A percentile compares a stretch with the other conserved stretches of the same genome.
phyloP scores from a whole-genome alignment of 2,797 vertebrate genomes.

The Enteromius afrohamiltoni region DNA sequence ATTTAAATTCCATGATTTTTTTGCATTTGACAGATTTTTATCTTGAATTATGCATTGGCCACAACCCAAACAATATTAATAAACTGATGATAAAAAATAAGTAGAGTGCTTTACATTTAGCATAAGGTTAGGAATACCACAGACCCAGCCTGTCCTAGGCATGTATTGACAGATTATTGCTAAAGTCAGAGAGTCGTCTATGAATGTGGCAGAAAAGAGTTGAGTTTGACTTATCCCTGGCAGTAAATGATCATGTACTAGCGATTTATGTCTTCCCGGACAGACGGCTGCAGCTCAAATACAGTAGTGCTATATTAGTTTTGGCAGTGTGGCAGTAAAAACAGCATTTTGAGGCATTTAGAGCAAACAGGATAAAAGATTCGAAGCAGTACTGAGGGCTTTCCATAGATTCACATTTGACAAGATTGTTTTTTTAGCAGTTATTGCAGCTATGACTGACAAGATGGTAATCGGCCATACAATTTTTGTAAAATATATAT shows the following conservation, averaged over 20 bases:
- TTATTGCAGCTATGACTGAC: conserved; percentile 80
- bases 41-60: not conserved
- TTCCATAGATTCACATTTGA: conserved; percentile 66
- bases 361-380: conserved; percentile 48
- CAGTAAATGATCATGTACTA: conserved; percentile 6
- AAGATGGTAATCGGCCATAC: conserved; percentile 73
- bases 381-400: conserved; percentile 63
- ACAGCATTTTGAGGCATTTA: conserved; percentile 36
- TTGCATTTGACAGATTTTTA: not conserved
- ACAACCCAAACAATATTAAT: not conserved
- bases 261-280: not conserved
- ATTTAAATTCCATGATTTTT: not conserved
- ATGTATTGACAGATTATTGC: conserved; percentile 25
- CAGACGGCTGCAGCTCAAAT: conserved; percentile 4
- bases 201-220: conserved; percentile 26
- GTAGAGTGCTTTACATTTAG: not conserved
- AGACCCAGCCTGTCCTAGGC: conserved; percentile 10
- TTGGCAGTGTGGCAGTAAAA: conserved; percentile 30
- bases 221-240: not conserved
- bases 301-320: conserved; percentile 29
- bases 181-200: not conserved
- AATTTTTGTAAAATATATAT: conserved; percentile 80
- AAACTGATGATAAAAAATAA: not conserved
- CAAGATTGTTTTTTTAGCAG: conserved; percentile 80
- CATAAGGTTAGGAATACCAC: conserved; percentile 9